These are phyloP conservation scores for Hexactinellida sp. DNA, from an alignment of 37 sponge, comb jelly and placozoan species.

Conservation along the genomic window DNA sequence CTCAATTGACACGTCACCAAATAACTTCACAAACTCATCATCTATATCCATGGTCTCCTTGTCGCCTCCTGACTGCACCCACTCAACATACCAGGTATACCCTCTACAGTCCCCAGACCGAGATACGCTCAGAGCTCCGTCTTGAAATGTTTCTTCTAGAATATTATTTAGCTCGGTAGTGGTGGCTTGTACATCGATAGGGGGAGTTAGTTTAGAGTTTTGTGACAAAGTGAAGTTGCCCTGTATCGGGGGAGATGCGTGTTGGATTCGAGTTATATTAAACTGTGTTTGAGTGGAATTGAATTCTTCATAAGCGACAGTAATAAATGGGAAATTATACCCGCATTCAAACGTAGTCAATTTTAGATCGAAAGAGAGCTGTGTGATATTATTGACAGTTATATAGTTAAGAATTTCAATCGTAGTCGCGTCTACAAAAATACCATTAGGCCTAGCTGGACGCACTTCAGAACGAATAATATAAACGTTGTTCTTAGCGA, in stretches of 20 bases:
- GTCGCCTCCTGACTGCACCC: slow-evolving; percentile 47
- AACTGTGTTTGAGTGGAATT: background rate
- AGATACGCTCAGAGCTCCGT: slow-evolving; percentile 27
- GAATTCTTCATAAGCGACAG: background rate
- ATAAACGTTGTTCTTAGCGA: background rate
- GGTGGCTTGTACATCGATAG: background rate
- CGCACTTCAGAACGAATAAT: background rate
- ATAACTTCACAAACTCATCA: slow-evolving; percentile 10
- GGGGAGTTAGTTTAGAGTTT: background rate
- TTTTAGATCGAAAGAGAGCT: background rate
- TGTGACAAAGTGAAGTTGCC: background rate
- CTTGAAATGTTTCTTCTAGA: background rate
- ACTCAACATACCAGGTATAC: slow-evolving; percentile 34
- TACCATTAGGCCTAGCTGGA: background rate
- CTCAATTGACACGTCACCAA: slow-evolving; percentile 13
- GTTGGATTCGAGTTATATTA: background rate
- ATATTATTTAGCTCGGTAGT: background rate
- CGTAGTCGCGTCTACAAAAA: background rate
- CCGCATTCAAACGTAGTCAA: slow-evolving; percentile 3
- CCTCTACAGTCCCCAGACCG: slow-evolving; percentile 34
- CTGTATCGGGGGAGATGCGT: background rate
- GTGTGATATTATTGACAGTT: background rate
- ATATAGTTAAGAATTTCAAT: background rate
- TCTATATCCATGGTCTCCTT: slow-evolving; percentile 19
- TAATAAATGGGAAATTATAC: background rate